Percentiles rank a stretch among this genome's conserved stretches.
Conservation (phyloP, 2,797 vertebrate species). For the Oceanodroma leucorhoa region DNA sequence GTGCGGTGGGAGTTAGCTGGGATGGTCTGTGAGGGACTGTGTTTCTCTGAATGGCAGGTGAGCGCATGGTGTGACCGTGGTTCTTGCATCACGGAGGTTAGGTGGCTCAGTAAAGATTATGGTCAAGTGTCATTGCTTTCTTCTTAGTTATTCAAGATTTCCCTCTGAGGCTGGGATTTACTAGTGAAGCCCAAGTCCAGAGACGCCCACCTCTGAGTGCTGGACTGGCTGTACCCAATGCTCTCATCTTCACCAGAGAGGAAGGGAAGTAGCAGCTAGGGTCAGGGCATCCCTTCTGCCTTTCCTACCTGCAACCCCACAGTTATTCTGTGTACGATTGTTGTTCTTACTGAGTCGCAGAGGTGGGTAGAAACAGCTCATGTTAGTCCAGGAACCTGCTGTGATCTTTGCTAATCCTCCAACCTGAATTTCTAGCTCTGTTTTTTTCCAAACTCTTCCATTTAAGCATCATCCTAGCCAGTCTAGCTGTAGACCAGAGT, state of each 20-base stretch:
- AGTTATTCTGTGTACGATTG: neutral
- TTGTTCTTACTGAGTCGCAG: neutral
- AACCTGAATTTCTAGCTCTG: neutral
- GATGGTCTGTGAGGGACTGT: neutral
- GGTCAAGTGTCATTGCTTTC: neutral
- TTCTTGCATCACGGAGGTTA: neutral
- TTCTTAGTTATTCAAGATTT: neutral
- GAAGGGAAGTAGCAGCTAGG: neutral
- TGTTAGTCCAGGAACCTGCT: neutral
- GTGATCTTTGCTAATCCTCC: neutral
- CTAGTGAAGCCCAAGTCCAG: neutral
- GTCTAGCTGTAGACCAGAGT: neutral
- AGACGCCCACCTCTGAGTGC: neutral
- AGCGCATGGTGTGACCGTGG: accelerated
- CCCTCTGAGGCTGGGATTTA: neutral
- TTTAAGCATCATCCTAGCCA: neutral
- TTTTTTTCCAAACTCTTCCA: neutral
- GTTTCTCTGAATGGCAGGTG: neutral
- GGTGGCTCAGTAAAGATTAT: neutral
- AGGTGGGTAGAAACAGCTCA: neutral
- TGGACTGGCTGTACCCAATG: neutral
- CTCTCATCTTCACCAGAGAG: accelerated
- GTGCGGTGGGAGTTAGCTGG: neutral
- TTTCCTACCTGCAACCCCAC: neutral
- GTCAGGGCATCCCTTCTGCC: neutral